Percentiles rank a stretch among this genome's conserved stretches.
Evolutionary conservation across 2,888 invertebrate species (phyloP).

Genomic region (Netelia fuscicornis): DNA sequence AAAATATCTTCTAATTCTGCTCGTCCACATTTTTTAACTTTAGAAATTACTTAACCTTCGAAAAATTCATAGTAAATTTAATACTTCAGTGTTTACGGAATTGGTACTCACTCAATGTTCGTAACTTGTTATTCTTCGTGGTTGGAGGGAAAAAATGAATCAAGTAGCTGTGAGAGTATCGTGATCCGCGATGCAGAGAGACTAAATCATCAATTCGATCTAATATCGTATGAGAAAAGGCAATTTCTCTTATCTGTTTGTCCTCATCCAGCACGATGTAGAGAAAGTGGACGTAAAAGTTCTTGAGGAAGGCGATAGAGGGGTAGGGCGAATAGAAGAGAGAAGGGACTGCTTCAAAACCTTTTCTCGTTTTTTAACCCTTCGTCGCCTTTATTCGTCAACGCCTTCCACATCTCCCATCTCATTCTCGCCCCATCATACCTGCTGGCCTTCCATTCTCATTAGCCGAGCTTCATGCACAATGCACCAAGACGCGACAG

Average conservation of each 20-base stretch:
- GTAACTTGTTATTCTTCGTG: constrained; percentile 7
- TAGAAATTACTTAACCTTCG: not conserved
- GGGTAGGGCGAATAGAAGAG: constrained; percentile 13
- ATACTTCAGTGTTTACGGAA: not conserved
- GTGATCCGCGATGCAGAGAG: constrained; percentile 14
- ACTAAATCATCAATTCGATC: constrained; percentile 21
- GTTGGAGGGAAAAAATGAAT: constrained; percentile 5
- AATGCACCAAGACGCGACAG: constrained; percentile 74
- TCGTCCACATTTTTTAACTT: not conserved
- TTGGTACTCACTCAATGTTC: constrained; percentile 1
- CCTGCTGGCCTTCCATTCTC: constrained; percentile 76
- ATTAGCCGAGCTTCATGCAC: constrained; percentile 75
- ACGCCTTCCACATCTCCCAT: constrained; percentile 57
- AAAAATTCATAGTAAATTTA: not conserved
- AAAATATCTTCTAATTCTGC: no score
- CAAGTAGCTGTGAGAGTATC: constrained; percentile 34
- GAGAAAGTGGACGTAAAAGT: constrained; percentile 14
- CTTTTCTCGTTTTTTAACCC: constrained; percentile 58
- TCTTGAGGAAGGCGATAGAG: constrained; percentile 15
- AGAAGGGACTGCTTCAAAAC: constrained; percentile 61
- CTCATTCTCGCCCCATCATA: constrained; percentile 51
- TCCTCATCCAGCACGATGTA: constrained; percentile 69
- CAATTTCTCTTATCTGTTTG: constrained; percentile 74
- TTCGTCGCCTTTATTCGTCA: constrained; percentile 50
- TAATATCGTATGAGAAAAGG: constrained; percentile 60